phyloP scores from a whole-genome alignment of 2,113 vertebrate genomes.

The Colius striatus region DNA sequence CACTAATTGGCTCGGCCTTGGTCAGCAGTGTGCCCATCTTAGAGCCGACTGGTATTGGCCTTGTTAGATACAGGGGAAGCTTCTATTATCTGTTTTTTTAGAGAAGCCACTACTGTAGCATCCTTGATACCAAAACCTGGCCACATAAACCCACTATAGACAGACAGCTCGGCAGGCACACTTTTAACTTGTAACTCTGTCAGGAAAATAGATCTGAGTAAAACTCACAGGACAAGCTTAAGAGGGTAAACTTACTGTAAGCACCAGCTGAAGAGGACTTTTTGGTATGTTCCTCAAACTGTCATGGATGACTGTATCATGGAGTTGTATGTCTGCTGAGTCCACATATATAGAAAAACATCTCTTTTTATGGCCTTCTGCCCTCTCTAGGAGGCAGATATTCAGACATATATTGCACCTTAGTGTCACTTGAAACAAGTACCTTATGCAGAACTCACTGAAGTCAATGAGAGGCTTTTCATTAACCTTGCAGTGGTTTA shows the following conservation, averaged over 20 bases:
- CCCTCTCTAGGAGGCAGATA: not conserved
- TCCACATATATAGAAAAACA: not conserved
- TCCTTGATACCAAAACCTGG: no score
- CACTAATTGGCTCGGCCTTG: no score
- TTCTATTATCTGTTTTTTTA: no score
- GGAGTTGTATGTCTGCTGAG: not conserved
- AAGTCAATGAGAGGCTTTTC: not conserved
- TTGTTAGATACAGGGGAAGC: no score
- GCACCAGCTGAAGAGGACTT: not conserved
- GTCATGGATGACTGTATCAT: not conserved
- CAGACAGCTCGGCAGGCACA: not conserved
- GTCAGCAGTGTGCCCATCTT: no score
- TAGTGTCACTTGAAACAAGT: not conserved
- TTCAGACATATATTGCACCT: not conserved
- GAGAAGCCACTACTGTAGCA: no score
- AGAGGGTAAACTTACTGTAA: not conserved
- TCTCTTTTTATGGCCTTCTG: not conserved
- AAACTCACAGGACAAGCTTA: not conserved
- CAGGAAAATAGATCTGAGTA: not conserved
- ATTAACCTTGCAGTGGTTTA: not conserved
- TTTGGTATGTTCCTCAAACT: not conserved
- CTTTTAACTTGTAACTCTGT: not conserved
- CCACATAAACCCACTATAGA: no score
- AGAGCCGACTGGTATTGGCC: no score
- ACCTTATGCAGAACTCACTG: not conserved